Base-by-base conservation (phyloP, 2,888 invertebrate genomes). In the Hipparchia sbordonii region DNA sequence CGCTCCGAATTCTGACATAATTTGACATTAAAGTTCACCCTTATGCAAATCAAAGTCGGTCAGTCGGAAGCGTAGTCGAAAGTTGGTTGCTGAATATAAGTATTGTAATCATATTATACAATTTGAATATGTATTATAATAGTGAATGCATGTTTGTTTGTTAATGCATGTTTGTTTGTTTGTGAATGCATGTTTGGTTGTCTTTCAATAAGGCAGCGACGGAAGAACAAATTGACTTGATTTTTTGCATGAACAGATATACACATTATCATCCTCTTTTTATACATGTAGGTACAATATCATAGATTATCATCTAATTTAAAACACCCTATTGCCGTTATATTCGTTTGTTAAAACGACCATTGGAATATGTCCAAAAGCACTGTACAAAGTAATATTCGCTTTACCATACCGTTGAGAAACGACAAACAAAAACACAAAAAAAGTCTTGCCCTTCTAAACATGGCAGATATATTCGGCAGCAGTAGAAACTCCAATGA, bases 21-120 rank as follows among this genome's bases (percentile, higher is more conserved):
- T 92, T 90, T 89, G 88, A 86, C 89, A 91, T 92, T 91, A 88
- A 87, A 87, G 86, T 87, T 84, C 85, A 86, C 89, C 91, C 89
- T 92, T 92, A 92, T 92, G 91, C 91, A 91, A 92, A 92, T 91
- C 84, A 82, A 84, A 84, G 84, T 88, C 91, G 91, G 91, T 90
- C 90, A 90, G 86, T 91, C 89, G 91, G 89, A 92, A 91, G 91
- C 90, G 89, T 23, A 23, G 23, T 90, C 89, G 88, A 78, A 78
- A 74, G 76, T 77, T 9, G n/a, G 9, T 51, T 9, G n/a, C 23
- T 51, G 51, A 48, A 63, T 23, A 63, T 48, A 6, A 6, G 46
- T 48, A 7, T 48, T 1, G 6, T 6, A 48, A 48, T 39, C 39
- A 39, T 39, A 39, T 39, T 39, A 39, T 39, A 39, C 39, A 39